Evolutionary conservation across 2,888 invertebrate species (phyloP), one percentile per base, ranked within the genome.

Genomic region (Endomychus coccineus): DNA sequence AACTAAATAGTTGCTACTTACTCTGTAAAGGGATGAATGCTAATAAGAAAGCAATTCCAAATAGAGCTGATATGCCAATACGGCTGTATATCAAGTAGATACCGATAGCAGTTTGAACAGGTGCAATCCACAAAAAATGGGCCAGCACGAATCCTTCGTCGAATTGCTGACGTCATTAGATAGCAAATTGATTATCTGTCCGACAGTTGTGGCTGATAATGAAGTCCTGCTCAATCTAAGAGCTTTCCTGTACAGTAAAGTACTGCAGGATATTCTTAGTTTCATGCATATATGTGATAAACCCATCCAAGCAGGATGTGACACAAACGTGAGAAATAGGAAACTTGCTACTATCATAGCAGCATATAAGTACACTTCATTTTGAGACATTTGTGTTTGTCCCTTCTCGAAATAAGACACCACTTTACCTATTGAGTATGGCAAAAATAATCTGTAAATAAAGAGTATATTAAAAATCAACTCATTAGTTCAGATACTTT

Each of bases 101-200:
- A 6, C 76, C 75, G 17, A 76, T 68, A 1, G 71, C 54, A 1
- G 76, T 70, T 54, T 80, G 73, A n/a, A 79, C 56, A 1, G 80
- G 80, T 65, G 67, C 77, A 56, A 66, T 77, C 80, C 66, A 80
- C 68, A 91, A 70, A 61, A 88, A 94, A 67, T 95, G 94, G 4
- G 91, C 67, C 61, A 94, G 87, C 47, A 90, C 77, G 36, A 90
- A 77, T 7, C 87, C 86, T 58, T 90, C 78, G 61, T 97, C 96
- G 63, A 96, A 92, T 48, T 70, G 51, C 73, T 74, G 7, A 80
- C 78, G 58, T 83, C 83, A 50, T 80, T 81, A 11, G 80, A 77
- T 50, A 83, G 60, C 29, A 70, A 52, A 51, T 69, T 70, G 7
- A 69, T 60, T 39, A 64, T 49, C 45, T 66, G 66, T 17, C 70